Percentiles rank a stretch among this genome's conserved stretches.
phyloP scores from a whole-genome alignment of 2,888 invertebrate species.

The Lasioglossum morio region DNA sequence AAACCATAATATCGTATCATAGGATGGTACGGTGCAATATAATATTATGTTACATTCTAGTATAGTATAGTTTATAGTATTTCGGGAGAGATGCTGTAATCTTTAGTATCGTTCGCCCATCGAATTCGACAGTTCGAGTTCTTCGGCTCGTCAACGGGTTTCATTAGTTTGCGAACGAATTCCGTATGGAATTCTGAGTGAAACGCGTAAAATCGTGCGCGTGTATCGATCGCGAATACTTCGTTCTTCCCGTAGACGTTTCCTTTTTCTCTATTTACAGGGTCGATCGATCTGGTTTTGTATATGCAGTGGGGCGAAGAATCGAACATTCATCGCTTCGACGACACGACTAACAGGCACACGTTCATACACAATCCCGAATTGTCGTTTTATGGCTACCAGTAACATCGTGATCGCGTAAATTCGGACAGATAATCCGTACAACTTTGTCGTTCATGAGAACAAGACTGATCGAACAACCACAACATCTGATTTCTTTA shows the following conservation, averaged over 20 bases:
- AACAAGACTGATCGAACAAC: not conserved
- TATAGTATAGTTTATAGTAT: constrained; percentile 1
- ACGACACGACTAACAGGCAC: constrained; percentile 80
- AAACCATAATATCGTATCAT: not conserved
- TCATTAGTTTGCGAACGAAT: not conserved
- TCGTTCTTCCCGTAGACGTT: not conserved
- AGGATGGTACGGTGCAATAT: not conserved
- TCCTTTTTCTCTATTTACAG: constrained; percentile 26
- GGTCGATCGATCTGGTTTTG: constrained; percentile 83
- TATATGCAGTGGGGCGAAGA: constrained; percentile 83
- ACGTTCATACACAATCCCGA: constrained; percentile 76
- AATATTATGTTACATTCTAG: not conserved
- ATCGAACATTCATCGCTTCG: constrained; percentile 73
- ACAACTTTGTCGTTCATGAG: not conserved
- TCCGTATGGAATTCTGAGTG: not conserved
- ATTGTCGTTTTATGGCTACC: not conserved
- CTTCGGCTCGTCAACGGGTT: not conserved
- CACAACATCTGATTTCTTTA: not conserved
- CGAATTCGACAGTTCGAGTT: constrained; percentile 18
- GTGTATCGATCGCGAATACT: constrained; percentile 11
- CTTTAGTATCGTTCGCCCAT: constrained; percentile 15
- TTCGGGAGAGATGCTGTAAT: constrained; percentile 3
- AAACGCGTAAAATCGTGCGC: not conserved
- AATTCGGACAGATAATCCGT: not conserved
- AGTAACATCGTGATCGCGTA: not conserved